Base-by-base conservation (phyloP, 2,888 invertebrate species). In the Machimus rusticus region DNA sequence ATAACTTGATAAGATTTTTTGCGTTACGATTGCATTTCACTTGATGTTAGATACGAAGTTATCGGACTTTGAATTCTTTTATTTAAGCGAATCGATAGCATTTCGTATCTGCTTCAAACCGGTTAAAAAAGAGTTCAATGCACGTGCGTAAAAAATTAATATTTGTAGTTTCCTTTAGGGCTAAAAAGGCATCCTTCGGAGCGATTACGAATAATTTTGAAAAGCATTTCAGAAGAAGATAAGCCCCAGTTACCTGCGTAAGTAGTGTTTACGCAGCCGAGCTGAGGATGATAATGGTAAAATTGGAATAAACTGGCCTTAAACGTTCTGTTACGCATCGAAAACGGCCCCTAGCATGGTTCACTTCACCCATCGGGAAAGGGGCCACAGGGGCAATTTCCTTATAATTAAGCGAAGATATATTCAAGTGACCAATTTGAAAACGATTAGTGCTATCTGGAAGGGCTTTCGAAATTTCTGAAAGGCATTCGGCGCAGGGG, bases 391-490 rank as follows among this genome's bases (percentile, higher is more conserved):
- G 82, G 82, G 57, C 82, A 82, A 34, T 82, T 82, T 82, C 39
- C 82, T 57, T 57, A 37, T 34, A 82, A 57, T 37, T 82, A 82
- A 55, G 31, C n/a, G 66, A 37, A 82, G 66, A 82, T 66, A 82
- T 82, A 66, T 82, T 55, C 57, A 82, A 82, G 82, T 82, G 57
- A 51, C 82, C 82, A 82, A 82, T 82, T 82, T 82, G 66, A 82
- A 82, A 82, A 82, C 82, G 82, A 82, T 82, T 82, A 82, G 66
- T n/a, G 66, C 66, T 82, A 82, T 82, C 82, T 82, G 34, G 82
- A 55, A 82, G 82, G 82, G 82, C 82, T 82, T 82, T 82, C 37
- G 34, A 82, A 82, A 82, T 82, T 82, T 57, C 28, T 28, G 28
- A 82, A 82, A 57, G 37, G 51, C 14, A 31, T 76, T n/a, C 37